These are phyloP conservation scores for Drosophila lacicola DNA, from an alignment of 2,888 invertebrate species.

Conservation along the genomic window DNA sequence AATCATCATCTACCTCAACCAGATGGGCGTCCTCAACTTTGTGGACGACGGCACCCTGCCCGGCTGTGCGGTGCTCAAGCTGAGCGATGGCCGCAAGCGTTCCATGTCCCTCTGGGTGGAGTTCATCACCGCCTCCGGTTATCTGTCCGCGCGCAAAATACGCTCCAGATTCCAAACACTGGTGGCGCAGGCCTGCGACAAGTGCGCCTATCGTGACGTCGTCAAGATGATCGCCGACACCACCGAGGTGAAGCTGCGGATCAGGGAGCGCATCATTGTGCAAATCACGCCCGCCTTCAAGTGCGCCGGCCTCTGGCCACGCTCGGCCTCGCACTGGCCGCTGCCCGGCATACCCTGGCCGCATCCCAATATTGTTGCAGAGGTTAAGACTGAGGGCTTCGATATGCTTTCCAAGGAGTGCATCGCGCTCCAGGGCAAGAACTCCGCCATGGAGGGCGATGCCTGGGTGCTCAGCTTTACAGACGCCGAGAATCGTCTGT, in stretches of 20 bases:
- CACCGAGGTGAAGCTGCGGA: conserved; percentile 95
- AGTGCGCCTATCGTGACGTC: conserved; percentile 95
- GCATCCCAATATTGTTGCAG: conserved; percentile 95
- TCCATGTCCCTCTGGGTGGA: conserved; percentile 99
- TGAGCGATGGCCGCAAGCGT: conserved; percentile 97
- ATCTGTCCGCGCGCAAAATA: conserved; percentile 97
- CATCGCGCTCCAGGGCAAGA: conserved; percentile 93
- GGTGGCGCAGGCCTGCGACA: conserved; percentile 96
- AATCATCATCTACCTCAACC: conserved; percentile 97
- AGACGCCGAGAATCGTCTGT: conserved; percentile 95
- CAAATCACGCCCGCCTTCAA: conserved; percentile 98
- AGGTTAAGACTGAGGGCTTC: conserved; percentile 98
- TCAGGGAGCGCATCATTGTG: conserved; percentile 95
- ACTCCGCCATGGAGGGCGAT: conserved; percentile 97
- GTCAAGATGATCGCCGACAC: conserved; percentile 98
- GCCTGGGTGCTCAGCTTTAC: conserved; percentile 97
- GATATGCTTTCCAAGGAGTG: conserved; percentile 96
- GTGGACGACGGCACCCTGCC: conserved; percentile 97
- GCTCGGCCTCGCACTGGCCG: conserved; percentile 98
- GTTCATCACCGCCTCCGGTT: conserved; percentile 98
- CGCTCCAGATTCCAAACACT: conserved; percentile 96
- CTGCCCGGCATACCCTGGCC: conserved; percentile 97
- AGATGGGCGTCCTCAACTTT: conserved; percentile 99
- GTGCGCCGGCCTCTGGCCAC: conserved; percentile 97
- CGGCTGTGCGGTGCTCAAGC: conserved; percentile 96